Evolutionary conservation across 1,140 invertebrate species (phyloP), one percentile per base, ranked within the genome.

Genomic region (Rhizoglyphus robini): DNA sequence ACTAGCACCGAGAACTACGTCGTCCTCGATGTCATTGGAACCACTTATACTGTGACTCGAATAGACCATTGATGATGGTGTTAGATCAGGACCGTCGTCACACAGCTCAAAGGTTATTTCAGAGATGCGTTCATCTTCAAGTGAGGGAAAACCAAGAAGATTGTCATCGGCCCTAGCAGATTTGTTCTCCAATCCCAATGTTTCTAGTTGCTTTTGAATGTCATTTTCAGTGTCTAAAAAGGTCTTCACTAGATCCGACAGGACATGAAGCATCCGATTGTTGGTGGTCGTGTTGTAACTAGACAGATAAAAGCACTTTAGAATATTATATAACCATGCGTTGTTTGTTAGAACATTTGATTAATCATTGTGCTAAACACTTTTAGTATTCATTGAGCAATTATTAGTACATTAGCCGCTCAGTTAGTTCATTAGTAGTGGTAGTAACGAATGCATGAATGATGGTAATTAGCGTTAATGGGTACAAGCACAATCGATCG

Each of bases 241-340:
- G 15, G 69, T 68, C 54, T 71, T 70, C 31, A 71, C 70, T 31
- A 71, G 46, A 60, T 70, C 69, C 11, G 69, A 70, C 30, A 71
- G 36, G 3, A 71, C 70, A 38, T 67, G 49, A 18, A 71, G 63
- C 15, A 70, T 29, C 13, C 70, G 64, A 62, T 59, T 48, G 29
- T 69, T 69, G 41, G 70, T 68, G 2, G n/a, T 13, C 27, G 3
- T 15, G 27, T 46, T 46, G 2, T 32, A 32, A 20, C 30, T 30
- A 30, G 15, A 29, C 1, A 34, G 2, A 4, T 11, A 2, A 46
- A 60, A 34, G 36, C 15, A 60, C 1, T n/a, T n/a, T 34, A 60
- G 29, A 30, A 60, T 29, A 60, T 18, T 11, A 11, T 41, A 41
- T 8, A 41, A 41, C 8, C 36, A 41, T 41, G 36, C 36, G 36